Percentiles rank a stretch among this genome's conserved stretches.
Evolutionary conservation across 2,797 vertebrate species (phyloP).

Genomic region (Oceanodroma leucorhoa): DNA sequence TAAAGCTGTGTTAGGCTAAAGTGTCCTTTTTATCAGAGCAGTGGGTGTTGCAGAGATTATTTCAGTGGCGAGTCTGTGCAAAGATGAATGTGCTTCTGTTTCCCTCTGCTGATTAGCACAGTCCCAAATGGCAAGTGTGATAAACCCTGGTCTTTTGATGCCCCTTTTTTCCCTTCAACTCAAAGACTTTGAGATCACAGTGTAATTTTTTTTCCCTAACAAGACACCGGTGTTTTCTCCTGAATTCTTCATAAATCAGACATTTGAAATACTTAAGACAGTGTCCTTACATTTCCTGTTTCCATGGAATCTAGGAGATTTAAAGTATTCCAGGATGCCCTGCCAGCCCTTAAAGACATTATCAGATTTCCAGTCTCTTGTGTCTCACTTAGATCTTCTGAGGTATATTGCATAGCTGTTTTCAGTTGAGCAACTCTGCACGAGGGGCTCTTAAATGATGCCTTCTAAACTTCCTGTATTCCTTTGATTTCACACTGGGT

Average conservation of each 20-base stretch:
- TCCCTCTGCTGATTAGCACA: constrained; percentile 81
- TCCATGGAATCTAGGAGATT: constrained; percentile 68
- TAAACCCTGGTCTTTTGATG: constrained; percentile 84
- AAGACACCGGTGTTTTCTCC: constrained; percentile 55
- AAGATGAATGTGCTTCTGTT: constrained; percentile 86
- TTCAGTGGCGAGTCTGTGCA: constrained; percentile 77
- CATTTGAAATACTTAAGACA: constrained; percentile 65
- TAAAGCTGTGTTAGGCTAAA: constrained; percentile 75
- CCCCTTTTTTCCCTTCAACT: constrained; percentile 56
- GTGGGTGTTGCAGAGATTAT: constrained; percentile 83
- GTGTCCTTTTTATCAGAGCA: constrained; percentile 76
- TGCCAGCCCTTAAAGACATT: constrained; percentile 64
- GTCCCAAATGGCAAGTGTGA: constrained; percentile 84
- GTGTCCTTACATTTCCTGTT: constrained; percentile 64
- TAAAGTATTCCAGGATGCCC: constrained; percentile 64
- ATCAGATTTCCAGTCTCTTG: constrained; percentile 70
- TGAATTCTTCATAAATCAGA: constrained; percentile 65
- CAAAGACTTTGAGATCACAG: constrained; percentile 70
- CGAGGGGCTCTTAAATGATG: constrained; percentile 65
- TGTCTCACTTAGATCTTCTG: constrained; percentile 72
- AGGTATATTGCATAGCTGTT: constrained; percentile 57
- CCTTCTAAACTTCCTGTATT: constrained; percentile 67
- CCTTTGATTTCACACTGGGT: constrained; percentile 71
- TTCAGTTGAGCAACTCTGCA: constrained; percentile 64
- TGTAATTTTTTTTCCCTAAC: constrained; percentile 57